Base-by-base conservation (phyloP, 2,113 vertebrate genomes). In the Eulemur macaco region DNA sequence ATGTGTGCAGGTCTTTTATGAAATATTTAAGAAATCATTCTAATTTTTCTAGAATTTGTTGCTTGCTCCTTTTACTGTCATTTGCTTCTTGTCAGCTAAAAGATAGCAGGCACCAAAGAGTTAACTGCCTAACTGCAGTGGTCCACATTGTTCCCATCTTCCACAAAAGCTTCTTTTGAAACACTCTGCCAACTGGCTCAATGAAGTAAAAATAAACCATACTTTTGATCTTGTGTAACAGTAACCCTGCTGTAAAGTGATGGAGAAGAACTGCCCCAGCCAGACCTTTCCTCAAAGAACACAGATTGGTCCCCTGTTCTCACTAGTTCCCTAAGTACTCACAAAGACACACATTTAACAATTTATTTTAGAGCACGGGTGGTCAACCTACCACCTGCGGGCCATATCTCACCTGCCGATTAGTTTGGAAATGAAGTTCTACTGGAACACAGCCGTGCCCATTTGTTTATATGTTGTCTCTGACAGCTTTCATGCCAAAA, bases 151-250 rank as follows among this genome's bases (percentile, higher is more conserved):
- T 85, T 21, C 45, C 23, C 54, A 85, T 39, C 31, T 82, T 90
- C 54, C 29, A 68, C 47, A 93, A 85, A 86, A 91, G 84, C 15
- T 80, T 88, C 71, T 85, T 94, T 94, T 86, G 85, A 96, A 95
- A 93, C 21, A 94, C 52, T 96, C 34, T 88, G 29, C 5, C 25
- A 84, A 96, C 64, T 47, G 58, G 42, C 69, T 90, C 85, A 76
- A 68, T 31, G 64, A 92, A 63, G 87, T 97, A 91, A 96, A 97
- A 97, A 96, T 97, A 94, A 94, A 91, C 89, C 54, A 63, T 29
- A 60, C 39, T 68, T 96, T 68, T 93, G 84, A 86, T 82, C 56
- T 31, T 77, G 66, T 45, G 3, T 76, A 76, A 96, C 3, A 96
- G 71, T 81, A 92, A 64, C 20, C 76, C 27, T 69, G 80, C 45